phyloP scores from a whole-genome alignment of 2,888 invertebrate genomes.

The Eupithecia pulchellata region DNA sequence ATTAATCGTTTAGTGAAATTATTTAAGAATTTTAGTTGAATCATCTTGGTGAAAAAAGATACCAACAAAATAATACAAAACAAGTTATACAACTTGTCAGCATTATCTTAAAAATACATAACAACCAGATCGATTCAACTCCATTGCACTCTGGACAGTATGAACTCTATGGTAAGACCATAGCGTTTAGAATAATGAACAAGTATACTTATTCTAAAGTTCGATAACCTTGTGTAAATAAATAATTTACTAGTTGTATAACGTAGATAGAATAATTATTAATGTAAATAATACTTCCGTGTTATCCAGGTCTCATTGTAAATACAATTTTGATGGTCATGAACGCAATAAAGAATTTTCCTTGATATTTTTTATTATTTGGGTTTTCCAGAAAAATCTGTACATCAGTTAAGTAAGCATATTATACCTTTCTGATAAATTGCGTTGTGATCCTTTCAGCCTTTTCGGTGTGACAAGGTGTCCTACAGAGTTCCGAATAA shows the following conservation, averaged over 20 bases:
- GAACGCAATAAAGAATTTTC: slow-evolving; percentile 83
- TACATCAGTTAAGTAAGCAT: not conserved
- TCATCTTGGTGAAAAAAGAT: not conserved
- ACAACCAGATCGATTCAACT: not conserved
- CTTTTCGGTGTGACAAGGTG: no score
- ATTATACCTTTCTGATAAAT: not conserved
- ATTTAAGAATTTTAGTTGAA: not conserved
- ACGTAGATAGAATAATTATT: slow-evolving; percentile 61
- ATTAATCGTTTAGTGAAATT: slow-evolving; percentile 17
- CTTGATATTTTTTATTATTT: slow-evolving; percentile 53
- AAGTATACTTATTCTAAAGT: slow-evolving; percentile 53
- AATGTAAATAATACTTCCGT: slow-evolving; percentile 80
- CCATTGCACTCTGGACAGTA: not conserved
- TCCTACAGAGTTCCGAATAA: no score
- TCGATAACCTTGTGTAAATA: slow-evolving; percentile 76
- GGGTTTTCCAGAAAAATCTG: not conserved
- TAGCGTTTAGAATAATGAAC: slow-evolving; percentile 48
- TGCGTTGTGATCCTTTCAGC: no score
- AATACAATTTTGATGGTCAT: slow-evolving; percentile 80
- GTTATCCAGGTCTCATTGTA: slow-evolving; percentile 80
- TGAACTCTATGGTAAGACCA: slow-evolving; percentile 53
- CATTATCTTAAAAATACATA: not conserved
- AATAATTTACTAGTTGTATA: slow-evolving; percentile 51
- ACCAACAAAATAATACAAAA: not conserved
- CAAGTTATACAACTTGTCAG: no score